Percentiles rank a stretch among this genome's conserved stretches.
phyloP scores from a whole-genome alignment of 2,113 vertebrate genomes.

The Bubo blakistoni region DNA sequence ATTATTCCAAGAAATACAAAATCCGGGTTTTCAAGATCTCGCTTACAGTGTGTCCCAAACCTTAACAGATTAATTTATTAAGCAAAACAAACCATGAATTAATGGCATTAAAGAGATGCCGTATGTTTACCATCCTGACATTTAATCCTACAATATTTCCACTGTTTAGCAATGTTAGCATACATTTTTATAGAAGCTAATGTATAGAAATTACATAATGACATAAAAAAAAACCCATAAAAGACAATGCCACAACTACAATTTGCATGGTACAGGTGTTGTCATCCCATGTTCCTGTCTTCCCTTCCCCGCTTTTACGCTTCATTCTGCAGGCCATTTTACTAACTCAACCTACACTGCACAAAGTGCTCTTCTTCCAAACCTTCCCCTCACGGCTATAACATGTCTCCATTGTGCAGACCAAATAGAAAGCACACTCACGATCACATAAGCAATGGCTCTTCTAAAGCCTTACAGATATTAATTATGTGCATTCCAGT shows the following conservation, averaged over 20 bases:
- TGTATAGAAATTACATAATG: fast-evolving
- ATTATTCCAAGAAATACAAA: neutral
- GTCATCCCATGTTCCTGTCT: neutral
- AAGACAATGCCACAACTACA: neutral
- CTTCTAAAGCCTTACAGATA: neutral
- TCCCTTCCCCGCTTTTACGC: neutral
- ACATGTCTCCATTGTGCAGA: neutral
- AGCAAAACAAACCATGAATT: neutral
- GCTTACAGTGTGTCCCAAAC: neutral
- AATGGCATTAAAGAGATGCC: neutral
- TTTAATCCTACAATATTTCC: neutral
- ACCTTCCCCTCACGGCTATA: neutral
- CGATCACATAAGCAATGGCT: fast-evolving
- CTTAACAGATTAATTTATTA: neutral
- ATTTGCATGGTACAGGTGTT: neutral
- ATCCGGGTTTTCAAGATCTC: neutral
- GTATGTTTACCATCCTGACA: neutral
- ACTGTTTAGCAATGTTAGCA: fast-evolving
- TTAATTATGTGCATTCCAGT: neutral
- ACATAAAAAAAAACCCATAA: neutral
- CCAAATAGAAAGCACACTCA: fast-evolving
- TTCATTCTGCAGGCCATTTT: neutral
- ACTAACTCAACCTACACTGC: neutral
- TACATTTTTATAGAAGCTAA: neutral
- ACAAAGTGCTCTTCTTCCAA: neutral